Percentiles rank a stretch among this genome's conserved stretches.
phyloP scores from a whole-genome alignment of 1,140 invertebrate species.

The Chlorops oryzae region DNA sequence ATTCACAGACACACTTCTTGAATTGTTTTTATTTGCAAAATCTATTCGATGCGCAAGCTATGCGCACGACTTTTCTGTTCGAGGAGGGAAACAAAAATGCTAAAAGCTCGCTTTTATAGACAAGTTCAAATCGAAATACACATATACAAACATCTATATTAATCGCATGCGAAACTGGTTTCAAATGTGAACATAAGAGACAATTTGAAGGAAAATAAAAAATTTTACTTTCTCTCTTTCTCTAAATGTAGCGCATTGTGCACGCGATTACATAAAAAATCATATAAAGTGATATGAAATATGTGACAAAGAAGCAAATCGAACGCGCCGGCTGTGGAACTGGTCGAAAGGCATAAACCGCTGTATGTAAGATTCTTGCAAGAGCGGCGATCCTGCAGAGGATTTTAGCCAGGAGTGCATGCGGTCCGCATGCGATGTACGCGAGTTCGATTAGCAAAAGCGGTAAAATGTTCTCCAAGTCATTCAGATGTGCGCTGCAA shows the following conservation, averaged over 20 bases:
- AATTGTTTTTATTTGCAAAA: not conserved
- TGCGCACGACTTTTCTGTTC: not conserved
- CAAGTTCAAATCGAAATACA: too few relatives aligned
- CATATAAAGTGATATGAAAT: constrained; percentile 52
- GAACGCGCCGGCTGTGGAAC: constrained; percentile 55
- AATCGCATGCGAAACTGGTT: constrained; percentile 33
- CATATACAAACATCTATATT: too few relatives aligned
- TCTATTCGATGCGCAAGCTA: not conserved
- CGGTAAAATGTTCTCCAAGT: constrained; percentile 61
- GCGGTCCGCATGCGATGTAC: constrained; percentile 55
- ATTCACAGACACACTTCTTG: constrained; percentile 2
- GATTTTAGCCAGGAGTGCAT: constrained; percentile 47
- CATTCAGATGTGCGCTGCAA: constrained; percentile 61
- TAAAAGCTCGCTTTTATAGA: too few relatives aligned
- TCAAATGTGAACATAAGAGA: too few relatives aligned
- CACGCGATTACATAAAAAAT: constrained; percentile 32
- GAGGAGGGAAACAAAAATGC: too few relatives aligned
- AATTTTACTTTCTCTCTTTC: too few relatives aligned
- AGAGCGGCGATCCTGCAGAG: constrained; percentile 56
- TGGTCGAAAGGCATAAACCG: constrained; percentile 53
- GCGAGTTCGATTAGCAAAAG: constrained; percentile 56
- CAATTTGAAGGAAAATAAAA: too few relatives aligned
- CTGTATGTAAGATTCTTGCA: constrained; percentile 55
- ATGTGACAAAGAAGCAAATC: constrained; percentile 51
- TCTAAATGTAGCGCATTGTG: constrained; percentile 19